Evolutionary conservation across 92 coral and sea anemone species (phyloP).

Genomic region (Porites divaricata): DNA sequence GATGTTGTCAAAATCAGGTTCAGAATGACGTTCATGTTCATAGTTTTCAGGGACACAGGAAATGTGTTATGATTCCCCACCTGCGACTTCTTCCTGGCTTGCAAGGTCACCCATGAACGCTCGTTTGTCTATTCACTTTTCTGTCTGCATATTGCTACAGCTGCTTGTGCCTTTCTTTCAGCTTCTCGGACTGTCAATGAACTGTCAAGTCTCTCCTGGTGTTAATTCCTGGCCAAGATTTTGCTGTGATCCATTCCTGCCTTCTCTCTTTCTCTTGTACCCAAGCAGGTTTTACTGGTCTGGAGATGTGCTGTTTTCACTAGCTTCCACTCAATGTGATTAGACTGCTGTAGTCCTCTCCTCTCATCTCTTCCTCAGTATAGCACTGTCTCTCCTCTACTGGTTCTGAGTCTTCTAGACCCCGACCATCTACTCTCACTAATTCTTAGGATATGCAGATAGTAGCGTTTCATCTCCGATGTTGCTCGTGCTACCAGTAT

Average conservation of each 20-base stretch:
- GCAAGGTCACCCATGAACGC: conserved; percentile 18
- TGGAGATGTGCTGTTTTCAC: not conserved
- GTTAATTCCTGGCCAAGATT: not conserved
- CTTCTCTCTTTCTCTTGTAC: conserved; percentile 14
- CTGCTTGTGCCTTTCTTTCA: too few relatives aligned
- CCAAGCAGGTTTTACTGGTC: conserved; percentile 13
- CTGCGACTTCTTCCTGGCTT: conserved; percentile 6
- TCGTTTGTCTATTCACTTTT: conserved; percentile 3
- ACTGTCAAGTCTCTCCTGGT: not conserved
- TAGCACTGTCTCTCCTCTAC: conserved; percentile 27
- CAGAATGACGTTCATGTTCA: too few relatives aligned
- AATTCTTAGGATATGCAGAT: conserved; percentile 36
- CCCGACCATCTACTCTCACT: conserved; percentile 61
- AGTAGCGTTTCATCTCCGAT: conserved; percentile 36
- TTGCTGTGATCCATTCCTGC: conserved; percentile 7
- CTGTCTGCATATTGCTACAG: not conserved
- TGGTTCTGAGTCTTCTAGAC: conserved; percentile 14
- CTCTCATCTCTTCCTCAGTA: conserved; percentile 32
- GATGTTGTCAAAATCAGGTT: too few relatives aligned
- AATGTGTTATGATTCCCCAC: too few relatives aligned
- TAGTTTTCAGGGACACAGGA: too few relatives aligned
- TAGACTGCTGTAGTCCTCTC: not conserved
- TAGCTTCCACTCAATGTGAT: not conserved
- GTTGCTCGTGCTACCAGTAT: conserved; percentile 38
- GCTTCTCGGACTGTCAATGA: too few relatives aligned